phyloP scores from a whole-genome alignment of 1,140 invertebrate genomes.

The Euura saliciscinereae region DNA sequence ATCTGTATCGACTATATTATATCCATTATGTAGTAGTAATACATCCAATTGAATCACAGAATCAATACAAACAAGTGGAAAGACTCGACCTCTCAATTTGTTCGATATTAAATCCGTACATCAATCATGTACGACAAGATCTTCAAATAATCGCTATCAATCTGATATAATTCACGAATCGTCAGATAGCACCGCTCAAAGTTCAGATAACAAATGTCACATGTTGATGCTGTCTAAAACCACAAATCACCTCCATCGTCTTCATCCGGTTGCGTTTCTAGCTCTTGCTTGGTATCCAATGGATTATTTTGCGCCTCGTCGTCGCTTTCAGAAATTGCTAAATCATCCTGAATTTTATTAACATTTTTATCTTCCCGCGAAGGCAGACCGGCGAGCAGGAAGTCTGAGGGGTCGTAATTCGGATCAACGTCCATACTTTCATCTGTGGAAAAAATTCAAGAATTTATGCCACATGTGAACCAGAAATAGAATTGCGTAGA shows the following conservation, averaged over 20 bases:
- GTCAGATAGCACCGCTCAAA: no score
- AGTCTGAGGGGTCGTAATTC: conserved; percentile 87
- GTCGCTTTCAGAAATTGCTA: conserved; percentile 83
- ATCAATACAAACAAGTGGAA: no score
- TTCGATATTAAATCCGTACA: no score
- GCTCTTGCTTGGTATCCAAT: conserved; percentile 36
- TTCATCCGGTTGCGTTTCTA: conserved; percentile 50
- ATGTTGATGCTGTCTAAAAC: conserved; percentile 53
- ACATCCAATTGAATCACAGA: no score
- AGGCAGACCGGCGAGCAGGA: conserved; percentile 68
- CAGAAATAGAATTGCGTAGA: neutral
- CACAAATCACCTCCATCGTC: conserved; percentile 60
- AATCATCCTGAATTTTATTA: conserved; percentile 71
- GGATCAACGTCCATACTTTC: conserved; percentile 82
- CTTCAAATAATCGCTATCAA: no score
- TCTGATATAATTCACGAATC: no score
- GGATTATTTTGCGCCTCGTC: conserved; percentile 62
- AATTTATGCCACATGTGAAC: neutral
- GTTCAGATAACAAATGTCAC: neutral
- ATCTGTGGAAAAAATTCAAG: conserved; percentile 57
- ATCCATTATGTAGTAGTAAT: no score
- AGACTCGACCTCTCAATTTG: no score
- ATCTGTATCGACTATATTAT: no score
- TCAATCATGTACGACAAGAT: no score
- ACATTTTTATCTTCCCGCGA: conserved; percentile 45